Conservation (phyloP, 2,888 invertebrate species). For the Drosophila cracens region DNA sequence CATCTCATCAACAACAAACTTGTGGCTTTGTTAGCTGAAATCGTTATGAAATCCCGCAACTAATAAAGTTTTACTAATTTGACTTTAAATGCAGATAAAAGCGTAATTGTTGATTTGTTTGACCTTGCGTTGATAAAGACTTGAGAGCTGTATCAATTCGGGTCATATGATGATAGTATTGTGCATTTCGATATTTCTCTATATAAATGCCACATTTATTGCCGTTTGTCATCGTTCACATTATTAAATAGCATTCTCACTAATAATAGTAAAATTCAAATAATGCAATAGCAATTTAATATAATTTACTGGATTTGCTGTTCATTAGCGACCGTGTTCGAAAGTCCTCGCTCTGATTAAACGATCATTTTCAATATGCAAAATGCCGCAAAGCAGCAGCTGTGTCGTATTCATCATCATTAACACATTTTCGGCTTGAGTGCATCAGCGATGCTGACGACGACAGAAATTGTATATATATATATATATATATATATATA, state of each 20-base stretch:
- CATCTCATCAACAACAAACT: background rate
- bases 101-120: background rate
- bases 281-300: conserved; percentile 4
- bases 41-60: background rate
- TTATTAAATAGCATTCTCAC: background rate
- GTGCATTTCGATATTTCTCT: background rate
- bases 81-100: background rate
- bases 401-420: conserved; percentile 73
- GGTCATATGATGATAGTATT: background rate
- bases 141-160: background rate
- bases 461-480: conserved; percentile 6
- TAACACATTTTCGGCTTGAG: conserved; percentile 76
- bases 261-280: conserved; percentile 16
- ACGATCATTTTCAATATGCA: conserved; percentile 50
- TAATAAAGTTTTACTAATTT: background rate
- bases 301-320: conserved; percentile 20
- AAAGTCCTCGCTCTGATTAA: conserved; percentile 64
- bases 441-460: conserved; percentile 59
- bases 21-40: background rate
- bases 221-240: background rate
- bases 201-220: background rate
- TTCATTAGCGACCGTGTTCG: conserved; percentile 23
- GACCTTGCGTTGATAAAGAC: conserved; percentile 8
- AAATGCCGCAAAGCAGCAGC: conserved; percentile 47
- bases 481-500: background rate